A percentile compares a stretch with the other conserved stretches of the same genome.
phyloP scores from a whole-genome alignment of 2,797 vertebrate genomes.

The Emydoidea blandingii region DNA sequence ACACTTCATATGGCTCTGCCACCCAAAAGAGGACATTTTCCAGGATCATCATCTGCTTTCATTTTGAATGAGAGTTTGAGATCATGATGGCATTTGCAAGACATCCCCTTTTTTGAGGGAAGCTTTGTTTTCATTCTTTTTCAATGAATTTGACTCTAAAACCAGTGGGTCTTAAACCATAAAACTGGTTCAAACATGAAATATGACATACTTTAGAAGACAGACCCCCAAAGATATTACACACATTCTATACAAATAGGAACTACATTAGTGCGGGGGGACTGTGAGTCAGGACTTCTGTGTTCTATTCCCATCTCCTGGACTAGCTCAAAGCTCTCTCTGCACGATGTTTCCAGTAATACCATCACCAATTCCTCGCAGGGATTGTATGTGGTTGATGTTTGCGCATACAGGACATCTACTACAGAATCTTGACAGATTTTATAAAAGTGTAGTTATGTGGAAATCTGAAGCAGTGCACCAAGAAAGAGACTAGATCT shows the following conservation, averaged over 20 bases:
- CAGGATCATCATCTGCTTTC: background rate
- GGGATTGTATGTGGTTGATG: constrained; percentile 5
- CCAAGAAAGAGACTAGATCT: background rate
- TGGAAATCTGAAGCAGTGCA: constrained; percentile 13
- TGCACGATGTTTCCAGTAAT: constrained; percentile 40
- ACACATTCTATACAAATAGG: background rate
- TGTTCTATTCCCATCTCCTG: background rate
- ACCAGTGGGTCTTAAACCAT: background rate
- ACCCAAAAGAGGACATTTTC: background rate
- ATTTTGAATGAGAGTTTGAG: constrained; percentile 1
- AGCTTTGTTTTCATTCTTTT: constrained; percentile 39
- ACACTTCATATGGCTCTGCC: background rate
- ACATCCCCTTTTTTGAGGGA: background rate
- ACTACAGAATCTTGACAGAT: constrained; percentile 13
- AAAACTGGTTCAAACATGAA: background rate
- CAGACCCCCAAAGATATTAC: background rate
- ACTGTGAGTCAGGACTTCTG: background rate
- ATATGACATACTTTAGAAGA: background rate
- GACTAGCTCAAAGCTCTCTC: constrained; percentile 15
- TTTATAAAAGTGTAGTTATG: background rate
- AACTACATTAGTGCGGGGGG: background rate
- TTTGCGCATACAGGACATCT: constrained; percentile 8
- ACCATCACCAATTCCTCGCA: background rate
- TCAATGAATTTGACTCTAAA: background rate
- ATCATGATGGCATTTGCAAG: background rate